phyloP scores from a whole-genome alignment of 2,113 vertebrate genomes.

The Cricetomys ansorgei region DNA sequence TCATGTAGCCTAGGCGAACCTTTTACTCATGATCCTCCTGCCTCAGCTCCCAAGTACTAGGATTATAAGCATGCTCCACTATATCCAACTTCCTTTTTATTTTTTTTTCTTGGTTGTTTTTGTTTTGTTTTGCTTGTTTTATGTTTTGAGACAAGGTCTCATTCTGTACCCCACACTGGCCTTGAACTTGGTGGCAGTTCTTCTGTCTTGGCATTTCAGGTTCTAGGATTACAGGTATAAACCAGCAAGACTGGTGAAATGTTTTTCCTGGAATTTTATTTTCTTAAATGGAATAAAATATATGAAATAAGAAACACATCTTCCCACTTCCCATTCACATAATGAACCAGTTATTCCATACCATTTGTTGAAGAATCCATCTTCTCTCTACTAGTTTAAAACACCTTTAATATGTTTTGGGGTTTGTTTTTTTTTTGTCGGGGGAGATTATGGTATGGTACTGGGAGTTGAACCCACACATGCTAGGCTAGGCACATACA shows the following conservation, averaged over 20 bases:
- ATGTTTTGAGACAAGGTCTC: not conserved
- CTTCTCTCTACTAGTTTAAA: not conserved
- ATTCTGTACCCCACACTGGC: not conserved
- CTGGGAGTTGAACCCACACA: not conserved
- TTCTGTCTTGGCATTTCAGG: not conserved
- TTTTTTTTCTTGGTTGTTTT: not conserved
- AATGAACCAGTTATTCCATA: slow-evolving; percentile 5
- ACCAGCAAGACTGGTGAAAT: not conserved
- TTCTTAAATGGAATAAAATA: not conserved
- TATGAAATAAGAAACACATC: not conserved
- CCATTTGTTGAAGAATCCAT: slow-evolving; percentile 28
- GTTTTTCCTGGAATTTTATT: slow-evolving; percentile 57
- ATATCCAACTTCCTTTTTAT: too few species aligned
- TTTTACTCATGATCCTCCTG: too few species aligned
- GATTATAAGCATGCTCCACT: too few species aligned
- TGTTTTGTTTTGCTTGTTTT: not conserved
- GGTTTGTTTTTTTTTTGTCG: not conserved
- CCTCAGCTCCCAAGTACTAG: too few species aligned
- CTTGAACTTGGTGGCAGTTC: not conserved
- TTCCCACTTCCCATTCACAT: not conserved
- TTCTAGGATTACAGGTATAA: not conserved
- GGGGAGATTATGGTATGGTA: not conserved
- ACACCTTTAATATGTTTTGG: not conserved
- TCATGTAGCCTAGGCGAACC: too few species aligned
- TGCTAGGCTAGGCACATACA: not conserved